phyloP scores from a whole-genome alignment of 1,140 invertebrate species.

The Danaus plexippus region DNA sequence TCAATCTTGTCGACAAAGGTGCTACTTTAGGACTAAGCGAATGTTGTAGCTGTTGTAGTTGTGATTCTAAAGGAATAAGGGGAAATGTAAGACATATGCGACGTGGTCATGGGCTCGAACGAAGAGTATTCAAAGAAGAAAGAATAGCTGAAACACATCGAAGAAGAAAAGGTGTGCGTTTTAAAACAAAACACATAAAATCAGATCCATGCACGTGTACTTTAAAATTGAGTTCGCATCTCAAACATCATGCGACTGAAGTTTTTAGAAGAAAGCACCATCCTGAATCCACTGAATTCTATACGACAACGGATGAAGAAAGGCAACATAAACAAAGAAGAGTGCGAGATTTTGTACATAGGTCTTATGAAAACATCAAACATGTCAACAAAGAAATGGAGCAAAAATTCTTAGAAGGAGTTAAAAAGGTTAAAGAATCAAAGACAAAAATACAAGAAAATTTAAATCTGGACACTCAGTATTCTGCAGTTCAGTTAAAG shows the following conservation, averaged over 20 bases:
- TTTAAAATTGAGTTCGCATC: constrained; percentile 25
- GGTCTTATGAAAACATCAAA: constrained; percentile 18
- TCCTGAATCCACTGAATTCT: constrained; percentile 13
- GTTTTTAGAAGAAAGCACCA: constrained; percentile 11
- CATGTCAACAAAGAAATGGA: constrained; percentile 14
- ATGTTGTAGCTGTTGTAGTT: constrained; percentile 42
- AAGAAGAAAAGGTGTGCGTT: constrained; percentile 24
- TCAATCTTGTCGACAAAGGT: constrained; percentile 38
- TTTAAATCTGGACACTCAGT: constrained; percentile 17
- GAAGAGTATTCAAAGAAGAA: constrained; percentile 9
- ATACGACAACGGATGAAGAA: constrained; percentile 10
- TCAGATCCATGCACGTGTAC: constrained; percentile 48
- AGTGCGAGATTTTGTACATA: constrained; percentile 16
- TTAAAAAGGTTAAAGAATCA: constrained; percentile 20
- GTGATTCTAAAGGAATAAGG: constrained; percentile 15
- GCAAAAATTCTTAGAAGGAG: constrained; percentile 16
- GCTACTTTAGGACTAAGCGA: constrained; percentile 23
- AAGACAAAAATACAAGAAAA: constrained; percentile 23
- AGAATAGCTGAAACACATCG: constrained; percentile 16
- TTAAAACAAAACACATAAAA: constrained; percentile 35
- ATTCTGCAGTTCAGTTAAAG: constrained; percentile 24
- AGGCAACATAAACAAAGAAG: constrained; percentile 4
- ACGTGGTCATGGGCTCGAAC: background rate
- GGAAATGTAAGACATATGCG: background rate
- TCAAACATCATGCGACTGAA: constrained; percentile 23